Evolutionary conservation across 2,888 invertebrate genomes (phyloP), one percentile per base, ranked within the genome.

Genomic region (Eilema caniola): DNA sequence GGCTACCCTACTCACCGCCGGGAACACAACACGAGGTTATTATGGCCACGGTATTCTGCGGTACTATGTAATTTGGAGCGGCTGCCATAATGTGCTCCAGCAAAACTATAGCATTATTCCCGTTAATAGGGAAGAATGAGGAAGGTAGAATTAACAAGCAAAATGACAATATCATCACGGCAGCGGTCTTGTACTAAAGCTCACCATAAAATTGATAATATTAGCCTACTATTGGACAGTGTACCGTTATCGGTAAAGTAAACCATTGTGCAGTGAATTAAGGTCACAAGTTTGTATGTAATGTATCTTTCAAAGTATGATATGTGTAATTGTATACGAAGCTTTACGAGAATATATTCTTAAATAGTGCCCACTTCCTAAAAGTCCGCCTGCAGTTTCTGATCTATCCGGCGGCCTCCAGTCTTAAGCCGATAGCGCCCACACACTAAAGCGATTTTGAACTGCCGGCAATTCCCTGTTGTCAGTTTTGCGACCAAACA

Each of bases 201-300:
- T 24, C 37, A 24, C 37, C 37, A 37, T 62, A 62, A 62, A 62
- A 37, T 62, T 62, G 62, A 62, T 37, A 37, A 12, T 37, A 37
- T 37, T 37, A 37, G 62, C 20, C 37, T 37, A 37, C 62, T 37
- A 70, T 67, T 79, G 72, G 80, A 71, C 72, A 20, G 20, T 0
- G n/a, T 76, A 65, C 82, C 70, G 80, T 79, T 82, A 82, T 56
- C 57, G 64, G 62, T 67, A 71, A 53, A 53, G 31, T 41, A 69
- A 71, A 74, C 72, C 73, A 73, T 70, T 31, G 72, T 60, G 71
- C 64, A 10, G 56, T 20, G 37, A 47, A 70, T 68, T 69, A 68
- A 37, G 76, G 71, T 81, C 70, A 62, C 61, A 66, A 64, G 66
- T 66, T 68, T 25, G 60, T 53, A 57, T 69, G 31, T 12, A 56